phyloP scores from a whole-genome alignment of 1,140 invertebrate species.

The Hestina assimilis region DNA sequence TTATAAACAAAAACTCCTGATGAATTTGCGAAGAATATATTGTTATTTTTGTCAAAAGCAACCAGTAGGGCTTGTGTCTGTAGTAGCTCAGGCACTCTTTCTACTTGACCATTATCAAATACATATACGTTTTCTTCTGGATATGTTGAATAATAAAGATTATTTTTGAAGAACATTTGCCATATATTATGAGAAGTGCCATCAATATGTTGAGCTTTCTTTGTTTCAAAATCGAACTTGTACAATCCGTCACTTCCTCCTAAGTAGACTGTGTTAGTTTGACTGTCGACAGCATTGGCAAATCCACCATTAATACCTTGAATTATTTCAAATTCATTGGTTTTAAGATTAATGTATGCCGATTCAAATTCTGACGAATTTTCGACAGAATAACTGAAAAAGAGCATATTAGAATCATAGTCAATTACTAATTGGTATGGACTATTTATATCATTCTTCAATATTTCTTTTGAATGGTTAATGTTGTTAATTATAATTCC shows the following conservation, averaged over 20 bases:
- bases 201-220: conserved; percentile 32
- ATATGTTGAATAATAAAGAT: conserved; percentile 49
- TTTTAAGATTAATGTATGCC: conserved; percentile 47
- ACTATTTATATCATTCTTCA: conserved; percentile 35
- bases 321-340: conserved; percentile 36
- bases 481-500: conserved; percentile 33
- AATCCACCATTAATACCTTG: conserved; percentile 45
- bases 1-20: conserved; percentile 38
- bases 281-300: conserved; percentile 44
- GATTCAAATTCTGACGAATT: conserved; percentile 33
- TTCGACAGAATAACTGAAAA: conserved; percentile 47
- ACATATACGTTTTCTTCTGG: conserved; percentile 43
- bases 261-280: conserved; percentile 40
- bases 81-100: conserved; percentile 36
- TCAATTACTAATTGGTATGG: conserved; percentile 57
- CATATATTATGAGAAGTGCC: conserved; percentile 40
- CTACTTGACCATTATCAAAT: conserved; percentile 27
- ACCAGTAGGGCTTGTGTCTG: conserved; percentile 40
- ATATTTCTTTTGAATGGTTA: conserved; percentile 36
- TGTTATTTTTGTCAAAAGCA: conserved; percentile 37
- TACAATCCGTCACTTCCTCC: conserved; percentile 50
- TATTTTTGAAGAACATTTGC: conserved; percentile 56
- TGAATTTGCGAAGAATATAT: conserved; percentile 47
- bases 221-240: conserved; percentile 39
- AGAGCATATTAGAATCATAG: conserved; percentile 47